Evolutionary conservation across 2,888 invertebrate species (phyloP).

Genomic region (Cephalotes varians): DNA sequence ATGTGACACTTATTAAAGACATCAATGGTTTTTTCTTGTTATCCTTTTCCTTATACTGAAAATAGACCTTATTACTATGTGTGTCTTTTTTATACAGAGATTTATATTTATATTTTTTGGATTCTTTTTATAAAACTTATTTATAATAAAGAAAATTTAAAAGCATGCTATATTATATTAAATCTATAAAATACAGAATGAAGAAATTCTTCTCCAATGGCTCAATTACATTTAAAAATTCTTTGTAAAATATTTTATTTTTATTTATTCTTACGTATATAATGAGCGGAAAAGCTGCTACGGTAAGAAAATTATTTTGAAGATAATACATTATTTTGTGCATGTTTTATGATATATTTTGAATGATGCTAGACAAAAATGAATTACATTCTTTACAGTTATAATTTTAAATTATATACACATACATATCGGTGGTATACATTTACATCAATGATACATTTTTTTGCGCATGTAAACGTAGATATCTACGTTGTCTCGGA

Average conservation of each 20-base stretch:
- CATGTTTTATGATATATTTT: slow-evolving; percentile 2
- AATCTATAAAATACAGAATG: not conserved
- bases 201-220: not conserved
- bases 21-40: not conserved
- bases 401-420: not conserved
- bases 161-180: not conserved
- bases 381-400: not conserved
- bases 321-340: not conserved
- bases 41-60: not conserved
- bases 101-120: not conserved
- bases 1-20: not conserved
- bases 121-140: not conserved
- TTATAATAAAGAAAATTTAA: not conserved
- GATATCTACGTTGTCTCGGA: not conserved
- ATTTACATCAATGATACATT: not conserved
- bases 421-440: not conserved
- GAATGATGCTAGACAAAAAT: not conserved
- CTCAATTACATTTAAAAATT: slow-evolving; percentile 27
- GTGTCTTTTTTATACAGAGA: not conserved
- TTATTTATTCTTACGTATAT: not conserved
- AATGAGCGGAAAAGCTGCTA: not conserved
- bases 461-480: not conserved
- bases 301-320: not conserved
- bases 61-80: not conserved
- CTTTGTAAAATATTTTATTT: slow-evolving; percentile 35